These are phyloP conservation scores for Sycophila sp. DNA, from an alignment of 1,140 invertebrate genomes.

Conservation along the genomic window DNA sequence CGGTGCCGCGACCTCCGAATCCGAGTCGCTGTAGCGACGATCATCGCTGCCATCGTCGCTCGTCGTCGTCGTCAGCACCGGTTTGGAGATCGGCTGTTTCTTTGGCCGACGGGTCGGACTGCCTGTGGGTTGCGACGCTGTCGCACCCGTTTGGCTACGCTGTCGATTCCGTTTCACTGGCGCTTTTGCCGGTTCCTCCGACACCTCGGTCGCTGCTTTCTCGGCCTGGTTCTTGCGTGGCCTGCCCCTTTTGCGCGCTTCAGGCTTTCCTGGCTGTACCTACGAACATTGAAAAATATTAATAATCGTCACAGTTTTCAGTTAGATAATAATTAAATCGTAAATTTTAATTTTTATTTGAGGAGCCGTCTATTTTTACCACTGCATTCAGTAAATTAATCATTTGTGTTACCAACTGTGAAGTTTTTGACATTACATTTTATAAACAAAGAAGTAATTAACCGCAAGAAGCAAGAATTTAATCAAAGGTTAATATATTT, in stretches of 20 bases:
- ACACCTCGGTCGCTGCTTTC: constrained; percentile 32
- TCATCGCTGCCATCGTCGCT: background rate
- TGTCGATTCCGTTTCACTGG: constrained; percentile 32
- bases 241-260: constrained; percentile 60
- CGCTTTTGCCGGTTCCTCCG: constrained; percentile 27
- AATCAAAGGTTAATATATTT: too few species aligned
- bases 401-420: too few species aligned
- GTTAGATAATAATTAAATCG: too few species aligned
- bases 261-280: constrained; percentile 55
- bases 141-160: background rate
- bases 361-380: too few species aligned
- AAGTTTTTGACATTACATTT: too few species aligned
- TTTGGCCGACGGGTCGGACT: constrained; percentile 36
- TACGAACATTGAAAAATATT: constrained; percentile 34
- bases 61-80: constrained; percentile 48
- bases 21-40: constrained; percentile 4
- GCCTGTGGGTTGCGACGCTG: too few species aligned
- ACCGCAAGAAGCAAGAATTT: too few species aligned
- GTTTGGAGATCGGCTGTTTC: constrained; percentile 53
- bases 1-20: constrained; percentile 1
- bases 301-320: too few species aligned
- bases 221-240: constrained; percentile 60
- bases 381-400: too few species aligned
- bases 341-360: too few species aligned
- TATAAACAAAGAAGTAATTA: too few species aligned